Evolutionary conservation across 2,797 vertebrate genomes (phyloP), one percentile per base, ranked within the genome.

Genomic region (Lepus townsendii): DNA sequence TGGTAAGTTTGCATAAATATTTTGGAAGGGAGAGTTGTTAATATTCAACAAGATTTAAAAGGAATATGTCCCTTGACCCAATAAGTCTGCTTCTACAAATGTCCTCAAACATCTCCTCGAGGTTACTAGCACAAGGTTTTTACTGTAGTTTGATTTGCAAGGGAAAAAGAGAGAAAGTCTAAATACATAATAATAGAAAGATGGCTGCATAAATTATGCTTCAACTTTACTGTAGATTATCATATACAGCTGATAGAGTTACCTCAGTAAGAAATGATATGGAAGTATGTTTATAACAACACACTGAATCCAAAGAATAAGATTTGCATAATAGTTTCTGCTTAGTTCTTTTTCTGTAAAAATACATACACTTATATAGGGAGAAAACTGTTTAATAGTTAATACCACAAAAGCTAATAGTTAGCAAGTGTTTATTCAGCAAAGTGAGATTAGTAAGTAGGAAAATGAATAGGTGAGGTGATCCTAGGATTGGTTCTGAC

Each of bases 21-120:
- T 82, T 63, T 30, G 57, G 50, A 77, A 93, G 3, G 60, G 26
- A 9, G 82, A 77, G 17, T 57, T 85, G 4, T 69, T 89, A 91
- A 85, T 71, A 77, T 24, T 2, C 19, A 82, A 32, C 27, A 42
- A 72, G 65, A 93, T 85, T 88, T 88, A 76, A 95, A 84, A 73
- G 65, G 47, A 52, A 35, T 9, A 24, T 73, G 38, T 27, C 17
- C 30, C 63, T 78, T 83, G 71, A 22, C 27, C 7, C 27, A 80
- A 54, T 80, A 66, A 32, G 60, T 85, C 13, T 27, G n/a, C 17
- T 90, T 69, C 14, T 38, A 47, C 10, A 60, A 72, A 17, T 63
- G 47, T 65, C 66, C 54, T 89, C 3, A 62, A 50, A 93, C 4
- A 77, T 79, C 75, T 66, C 35, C 16, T 93, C 24, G n/a, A 88